Percentiles rank a stretch among this genome's conserved stretches.
These are phyloP conservation scores for Coregonus clupeaformis DNA, from an alignment of 2,113 vertebrate genomes.

Conservation along the genomic window DNA sequence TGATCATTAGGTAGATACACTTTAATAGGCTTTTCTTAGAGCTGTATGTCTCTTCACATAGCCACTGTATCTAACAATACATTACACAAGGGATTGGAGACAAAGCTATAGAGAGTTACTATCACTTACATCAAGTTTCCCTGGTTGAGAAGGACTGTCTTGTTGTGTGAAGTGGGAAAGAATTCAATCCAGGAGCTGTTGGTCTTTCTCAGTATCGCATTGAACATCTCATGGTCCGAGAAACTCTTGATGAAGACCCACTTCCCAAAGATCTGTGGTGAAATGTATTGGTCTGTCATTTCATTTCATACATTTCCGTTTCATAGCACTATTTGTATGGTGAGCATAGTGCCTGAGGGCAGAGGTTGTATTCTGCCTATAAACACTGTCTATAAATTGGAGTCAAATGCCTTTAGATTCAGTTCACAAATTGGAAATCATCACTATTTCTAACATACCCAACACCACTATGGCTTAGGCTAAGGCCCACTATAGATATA, in stretches of 20 bases:
- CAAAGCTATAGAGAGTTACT: too few relatives aligned
- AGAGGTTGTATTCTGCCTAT: too few relatives aligned
- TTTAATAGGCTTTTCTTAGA: not conserved
- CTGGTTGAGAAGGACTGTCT: not conserved
- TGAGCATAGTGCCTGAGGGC: too few relatives aligned
- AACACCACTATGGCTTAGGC: not conserved
- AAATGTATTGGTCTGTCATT: not conserved
- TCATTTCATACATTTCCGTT: not conserved
- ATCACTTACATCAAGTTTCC: not conserved
- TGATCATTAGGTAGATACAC: not conserved
- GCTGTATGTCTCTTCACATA: not conserved
- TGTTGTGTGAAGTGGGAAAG: not conserved
- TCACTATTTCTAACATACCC: not conserved
- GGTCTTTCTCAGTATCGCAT: not conserved
- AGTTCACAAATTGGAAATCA: not conserved
- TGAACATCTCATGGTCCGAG: not conserved
- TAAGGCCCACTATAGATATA: not conserved
- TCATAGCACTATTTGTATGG: not conserved
- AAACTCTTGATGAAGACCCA: not conserved
- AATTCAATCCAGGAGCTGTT: not conserved
- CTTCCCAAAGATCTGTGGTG: not conserved
- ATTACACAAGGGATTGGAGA: not conserved
- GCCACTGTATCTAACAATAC: not conserved
- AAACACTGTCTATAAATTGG: too few relatives aligned
- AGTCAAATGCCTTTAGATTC: too few relatives aligned